Evolutionary conservation across 2,888 invertebrate species (phyloP), one percentile per base, ranked within the genome.

Genomic region (Phragmatobia fuliginosa): DNA sequence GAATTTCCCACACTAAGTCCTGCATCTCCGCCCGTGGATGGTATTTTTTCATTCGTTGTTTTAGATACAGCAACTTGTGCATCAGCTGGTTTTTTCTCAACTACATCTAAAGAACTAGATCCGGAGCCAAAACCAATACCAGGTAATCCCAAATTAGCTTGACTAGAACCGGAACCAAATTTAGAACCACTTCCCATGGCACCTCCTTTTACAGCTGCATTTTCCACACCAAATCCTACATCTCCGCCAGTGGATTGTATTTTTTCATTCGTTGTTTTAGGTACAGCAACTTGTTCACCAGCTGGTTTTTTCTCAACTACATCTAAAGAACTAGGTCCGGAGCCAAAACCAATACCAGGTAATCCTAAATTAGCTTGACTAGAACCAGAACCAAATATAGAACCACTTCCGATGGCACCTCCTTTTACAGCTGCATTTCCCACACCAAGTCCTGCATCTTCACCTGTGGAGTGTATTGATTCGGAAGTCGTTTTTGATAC

Each of bases 371-470:
- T 38, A 38, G 38, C 14, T 38, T 38, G 7, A 38, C 36, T 6
- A 25, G 28, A 16, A 38, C 36, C 18, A 18, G 38, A 38, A 18
- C 61, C 25, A 38, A 62, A 28, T 38, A 25, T 38, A 38, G 28
- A 16, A 7, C 25, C 25, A 2, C 16, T 33, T 61, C 25, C 36
- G 36, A 33, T 60, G 33, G 14, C 16, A 61, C 25, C 25, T 52
- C 3, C 52, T 3, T 52, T 52, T 11, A 25, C 25, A 25, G 3
- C 52, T 28, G 21, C 32, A 14, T 16, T 49, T 33, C n/a, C 49
- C 33, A 32, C 6, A 6, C 33, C 87, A 68, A 95, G 94, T 0
- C 93, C 94, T 8, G 94, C 94, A 61, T 36, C 25, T 61, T 16
- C 31, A 7, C 7, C n/a, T 3, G 21, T 18, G n/a, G n/a, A n/a